Conservation (phyloP, 2,888 invertebrate species). For the Brassicogethes aeneus region DNA sequence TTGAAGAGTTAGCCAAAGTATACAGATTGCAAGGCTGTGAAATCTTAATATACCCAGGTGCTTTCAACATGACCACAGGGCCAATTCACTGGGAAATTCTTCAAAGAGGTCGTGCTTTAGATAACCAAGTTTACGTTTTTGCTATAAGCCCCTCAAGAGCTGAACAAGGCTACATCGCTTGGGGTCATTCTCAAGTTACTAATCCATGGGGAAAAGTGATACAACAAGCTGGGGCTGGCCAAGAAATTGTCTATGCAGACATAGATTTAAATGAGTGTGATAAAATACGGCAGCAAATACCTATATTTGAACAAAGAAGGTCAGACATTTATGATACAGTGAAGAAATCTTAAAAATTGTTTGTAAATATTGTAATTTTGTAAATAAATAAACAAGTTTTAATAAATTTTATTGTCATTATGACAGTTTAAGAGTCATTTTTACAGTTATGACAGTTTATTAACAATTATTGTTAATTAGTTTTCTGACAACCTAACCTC, state of each 20-base stretch:
- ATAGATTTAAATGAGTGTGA: constrained; percentile 66
- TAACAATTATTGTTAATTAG: neutral
- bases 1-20: constrained; percentile 76
- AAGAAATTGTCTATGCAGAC: constrained; percentile 63
- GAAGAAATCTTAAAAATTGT: too few species aligned
- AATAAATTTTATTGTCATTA: too few species aligned
- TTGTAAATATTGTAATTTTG: too few species aligned
- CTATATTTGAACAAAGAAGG: constrained; percentile 48
- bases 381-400: too few species aligned
- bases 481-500: neutral
- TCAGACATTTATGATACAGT: constrained; percentile 61
- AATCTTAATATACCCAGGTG: constrained; percentile 84
- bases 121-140: constrained; percentile 84
- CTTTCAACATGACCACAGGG: constrained; percentile 95
- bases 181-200: constrained; percentile 78
- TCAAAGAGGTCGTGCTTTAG: constrained; percentile 70
- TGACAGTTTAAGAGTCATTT: too few species aligned
- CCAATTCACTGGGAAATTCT: constrained; percentile 89
- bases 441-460: too few species aligned
- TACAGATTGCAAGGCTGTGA: constrained; percentile 68
- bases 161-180: constrained; percentile 70
- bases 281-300: constrained; percentile 77
- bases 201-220: constrained; percentile 78
- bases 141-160: constrained; percentile 78
- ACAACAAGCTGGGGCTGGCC: constrained; percentile 57